Conservation (phyloP, 2,797 vertebrate genomes). For the Protosalanx chinensis region DNA sequence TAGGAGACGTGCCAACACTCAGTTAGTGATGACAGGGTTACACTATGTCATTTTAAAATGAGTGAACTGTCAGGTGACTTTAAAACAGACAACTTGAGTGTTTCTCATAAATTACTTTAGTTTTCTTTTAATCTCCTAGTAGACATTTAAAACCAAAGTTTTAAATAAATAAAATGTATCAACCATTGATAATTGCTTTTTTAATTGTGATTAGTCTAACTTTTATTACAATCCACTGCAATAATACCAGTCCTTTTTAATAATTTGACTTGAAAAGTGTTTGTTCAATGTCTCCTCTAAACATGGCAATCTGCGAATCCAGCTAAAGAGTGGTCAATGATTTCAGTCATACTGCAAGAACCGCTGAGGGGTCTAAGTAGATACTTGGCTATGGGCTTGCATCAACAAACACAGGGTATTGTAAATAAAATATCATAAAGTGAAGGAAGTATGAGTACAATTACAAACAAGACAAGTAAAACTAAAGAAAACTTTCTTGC, state of each 20-base stretch:
- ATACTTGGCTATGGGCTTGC: neutral
- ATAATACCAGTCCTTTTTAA: too few relatives aligned
- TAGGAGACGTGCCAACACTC: conserved; percentile 2
- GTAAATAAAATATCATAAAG: neutral
- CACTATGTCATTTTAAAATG: conserved; percentile 2
- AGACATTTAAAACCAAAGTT: too few relatives aligned
- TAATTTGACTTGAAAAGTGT: conserved; percentile 19
- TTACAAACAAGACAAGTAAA: neutral
- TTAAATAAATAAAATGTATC: too few relatives aligned
- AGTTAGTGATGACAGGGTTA: neutral
- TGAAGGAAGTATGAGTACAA: neutral
- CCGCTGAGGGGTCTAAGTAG: neutral
- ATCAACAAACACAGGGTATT: neutral
- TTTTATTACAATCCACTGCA: too few relatives aligned
- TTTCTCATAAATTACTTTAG: neutral
- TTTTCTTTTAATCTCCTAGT: neutral
- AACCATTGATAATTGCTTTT: conserved; percentile 3
- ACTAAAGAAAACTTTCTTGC: neutral
- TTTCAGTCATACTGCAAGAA: conserved; percentile 5
- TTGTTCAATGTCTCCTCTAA: conserved; percentile 14
- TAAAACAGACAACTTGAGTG: neutral
- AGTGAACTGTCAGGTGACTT: neutral
- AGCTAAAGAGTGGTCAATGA: conserved; percentile 1
- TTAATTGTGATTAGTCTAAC: neutral
- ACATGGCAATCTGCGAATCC: conserved; percentile 28